Evolutionary conservation across 1,140 invertebrate species (phyloP).

Genomic region (Tetraneura akinire): DNA sequence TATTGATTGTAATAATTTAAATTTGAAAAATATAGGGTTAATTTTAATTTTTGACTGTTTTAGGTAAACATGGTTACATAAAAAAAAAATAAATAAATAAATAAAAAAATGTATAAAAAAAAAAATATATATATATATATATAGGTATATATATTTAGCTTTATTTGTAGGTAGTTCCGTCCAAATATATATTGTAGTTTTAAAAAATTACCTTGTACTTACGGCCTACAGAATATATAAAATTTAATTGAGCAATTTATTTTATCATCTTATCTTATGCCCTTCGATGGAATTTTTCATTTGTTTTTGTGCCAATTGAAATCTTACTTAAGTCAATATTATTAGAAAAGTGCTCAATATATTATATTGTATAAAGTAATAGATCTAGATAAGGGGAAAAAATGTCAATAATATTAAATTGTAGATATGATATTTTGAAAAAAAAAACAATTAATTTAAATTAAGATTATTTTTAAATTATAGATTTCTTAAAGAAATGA

Average conservation of each 20-base stretch:
- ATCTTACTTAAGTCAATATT: constrained; percentile 49
- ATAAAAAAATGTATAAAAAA: constrained; percentile 1
- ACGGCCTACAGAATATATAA: constrained; percentile 29
- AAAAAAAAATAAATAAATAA: constrained; percentile 19
- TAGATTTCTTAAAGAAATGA: constrained; percentile 31
- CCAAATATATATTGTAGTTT: constrained; percentile 31
- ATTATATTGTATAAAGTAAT: constrained; percentile 37
- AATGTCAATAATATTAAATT: constrained; percentile 38
- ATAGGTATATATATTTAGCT: constrained; percentile 2
- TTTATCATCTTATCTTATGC: constrained; percentile 29
- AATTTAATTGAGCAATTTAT: constrained; percentile 45
- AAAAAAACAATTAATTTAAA: constrained; percentile 17
- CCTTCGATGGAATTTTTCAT: constrained; percentile 22
- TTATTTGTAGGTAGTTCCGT: constrained; percentile 50
- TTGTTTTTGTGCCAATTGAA: constrained; percentile 48
- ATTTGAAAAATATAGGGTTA: constrained; percentile 40
- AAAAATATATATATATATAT: constrained; percentile 20
- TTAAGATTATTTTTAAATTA: constrained; percentile 18
- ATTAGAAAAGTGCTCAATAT: constrained; percentile 50
- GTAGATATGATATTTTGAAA: constrained; percentile 44
- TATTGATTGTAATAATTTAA: constrained; percentile 32
- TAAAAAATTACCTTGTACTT: constrained; percentile 19
- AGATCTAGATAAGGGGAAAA: constrained; percentile 27
- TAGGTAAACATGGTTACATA: constrained; percentile 50
- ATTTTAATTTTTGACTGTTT: constrained; percentile 42